Evolutionary conservation across 2,113 vertebrate genomes (phyloP), one percentile per base, ranked within the genome.

Genomic region (Cardinalis cardinalis): DNA sequence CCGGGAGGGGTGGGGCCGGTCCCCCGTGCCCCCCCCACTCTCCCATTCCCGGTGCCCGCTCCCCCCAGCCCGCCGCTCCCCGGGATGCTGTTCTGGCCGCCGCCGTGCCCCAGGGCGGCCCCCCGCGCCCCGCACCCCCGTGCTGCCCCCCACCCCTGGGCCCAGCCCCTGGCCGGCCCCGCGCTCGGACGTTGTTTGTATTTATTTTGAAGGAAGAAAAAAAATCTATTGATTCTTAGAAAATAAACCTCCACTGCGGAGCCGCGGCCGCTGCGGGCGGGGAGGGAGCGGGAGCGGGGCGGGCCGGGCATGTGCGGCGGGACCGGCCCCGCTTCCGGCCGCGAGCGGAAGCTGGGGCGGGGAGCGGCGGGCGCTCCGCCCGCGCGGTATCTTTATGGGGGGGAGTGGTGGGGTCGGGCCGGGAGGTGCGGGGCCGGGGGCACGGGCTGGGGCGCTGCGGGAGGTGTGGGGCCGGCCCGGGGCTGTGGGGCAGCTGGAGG

Each of bases 141-240:
- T n/a, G 79, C 56, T 82, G 65, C 53, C 36, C 53, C 53, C 60
- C 17, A 38, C 5, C 51, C 61, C 40, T 19, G 76, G 75, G 76
- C 66, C 78, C 61, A 31, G 48, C 61, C 44, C 51, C 60, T 60
- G 49, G 49, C 53, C 70, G 58, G 64, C 81, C 73, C 84, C 71
- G 87, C 89, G 90, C 80, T 76, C 89, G 70, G 93, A 83, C 92
- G 95, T 95, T 97, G 97, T 98, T 97, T 98, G 97, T 98, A 98
- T 98, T 98, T 98, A 98, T 98, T 98, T 98, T 97, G 95, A 96
- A 97, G 96, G 95, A 96, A 98, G 93, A 74, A 94, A 94, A 97
- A 97, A 94, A 97, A 97, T 97, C 97, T 97, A 97, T 98, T 96
- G 96, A 96, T 97, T 98, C 97, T 97, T 98, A 98, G 97, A 97